Percentiles rank a stretch among this genome's conserved stretches.
Conservation (phyloP, 2,113 vertebrate genomes). For the Ivindomyrus marchei region DNA sequence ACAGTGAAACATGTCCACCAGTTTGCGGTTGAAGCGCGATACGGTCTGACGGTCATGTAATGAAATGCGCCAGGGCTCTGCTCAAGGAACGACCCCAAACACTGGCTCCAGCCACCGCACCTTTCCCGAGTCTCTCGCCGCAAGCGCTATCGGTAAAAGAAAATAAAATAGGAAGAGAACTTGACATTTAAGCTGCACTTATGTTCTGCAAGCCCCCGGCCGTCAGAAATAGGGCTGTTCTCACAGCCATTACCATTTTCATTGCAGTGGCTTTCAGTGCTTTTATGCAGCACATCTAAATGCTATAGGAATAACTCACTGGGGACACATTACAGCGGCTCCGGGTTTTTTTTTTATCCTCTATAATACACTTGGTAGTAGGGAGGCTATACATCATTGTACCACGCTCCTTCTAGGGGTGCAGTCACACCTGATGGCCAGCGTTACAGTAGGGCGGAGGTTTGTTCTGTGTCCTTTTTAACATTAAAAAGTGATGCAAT, state of each 20-base stretch:
- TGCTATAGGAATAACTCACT: constrained; percentile 17
- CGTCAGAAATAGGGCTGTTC: constrained; percentile 5
- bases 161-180: background rate
- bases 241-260: background rate
- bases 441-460: background rate
- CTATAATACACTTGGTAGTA: background rate
- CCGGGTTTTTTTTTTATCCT: background rate
- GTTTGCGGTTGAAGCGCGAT: background rate
- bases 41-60: background rate
- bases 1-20: background rate
- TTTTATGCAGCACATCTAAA: constrained; percentile 19
- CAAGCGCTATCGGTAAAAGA: background rate
- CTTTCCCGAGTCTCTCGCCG: background rate
- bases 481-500: background rate
- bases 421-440: background rate
- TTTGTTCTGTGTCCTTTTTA: background rate
- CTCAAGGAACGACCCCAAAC: background rate
- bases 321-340: background rate
- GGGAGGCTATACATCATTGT: background rate
- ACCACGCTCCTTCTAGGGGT: background rate
- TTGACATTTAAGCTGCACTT: constrained; percentile 19
- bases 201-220: background rate
- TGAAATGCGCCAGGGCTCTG: background rate
- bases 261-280: background rate
- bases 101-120: background rate